phyloP scores from a whole-genome alignment of 2,888 invertebrate species.

The Lasioglossum vierecki region DNA sequence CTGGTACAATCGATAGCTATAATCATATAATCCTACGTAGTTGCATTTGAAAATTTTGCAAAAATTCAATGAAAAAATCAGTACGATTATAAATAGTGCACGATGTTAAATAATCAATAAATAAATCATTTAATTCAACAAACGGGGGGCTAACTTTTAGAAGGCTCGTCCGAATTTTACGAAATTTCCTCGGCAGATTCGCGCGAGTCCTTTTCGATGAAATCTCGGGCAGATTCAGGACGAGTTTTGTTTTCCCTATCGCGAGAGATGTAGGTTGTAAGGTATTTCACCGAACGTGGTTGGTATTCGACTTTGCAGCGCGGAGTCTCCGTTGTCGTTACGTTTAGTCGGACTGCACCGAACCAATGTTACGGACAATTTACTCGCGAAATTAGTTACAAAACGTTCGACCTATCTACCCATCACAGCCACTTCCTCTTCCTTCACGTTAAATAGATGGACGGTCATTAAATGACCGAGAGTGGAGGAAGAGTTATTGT shows the following conservation, averaged over 20 bases:
- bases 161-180: neutral
- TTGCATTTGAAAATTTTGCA: too few species aligned
- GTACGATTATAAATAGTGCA: too few species aligned
- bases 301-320: neutral
- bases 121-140: too few species aligned
- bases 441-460: conserved; percentile 83
- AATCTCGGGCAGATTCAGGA: neutral
- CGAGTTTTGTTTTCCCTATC: neutral
- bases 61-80: too few species aligned
- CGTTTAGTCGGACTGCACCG: conserved; percentile 74
- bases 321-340: conserved; percentile 54
- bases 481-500: conserved; percentile 83
- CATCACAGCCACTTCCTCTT: conserved; percentile 83
- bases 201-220: too few species aligned
- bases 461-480: conserved; percentile 82
- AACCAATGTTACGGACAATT: conserved; percentile 84
- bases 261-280: neutral
- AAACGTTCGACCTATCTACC: conserved; percentile 83
- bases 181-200: neutral
- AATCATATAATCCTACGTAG: too few species aligned
- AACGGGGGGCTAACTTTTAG: too few species aligned
- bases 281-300: neutral
- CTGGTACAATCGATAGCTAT: too few species aligned
- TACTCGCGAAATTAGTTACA: conserved; percentile 84
- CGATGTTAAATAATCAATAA: too few species aligned